These are phyloP conservation scores for Spongilla lacustris DNA, from an alignment of 37 sponge, comb jelly and placozoan genomes.

Conservation along the genomic window DNA sequence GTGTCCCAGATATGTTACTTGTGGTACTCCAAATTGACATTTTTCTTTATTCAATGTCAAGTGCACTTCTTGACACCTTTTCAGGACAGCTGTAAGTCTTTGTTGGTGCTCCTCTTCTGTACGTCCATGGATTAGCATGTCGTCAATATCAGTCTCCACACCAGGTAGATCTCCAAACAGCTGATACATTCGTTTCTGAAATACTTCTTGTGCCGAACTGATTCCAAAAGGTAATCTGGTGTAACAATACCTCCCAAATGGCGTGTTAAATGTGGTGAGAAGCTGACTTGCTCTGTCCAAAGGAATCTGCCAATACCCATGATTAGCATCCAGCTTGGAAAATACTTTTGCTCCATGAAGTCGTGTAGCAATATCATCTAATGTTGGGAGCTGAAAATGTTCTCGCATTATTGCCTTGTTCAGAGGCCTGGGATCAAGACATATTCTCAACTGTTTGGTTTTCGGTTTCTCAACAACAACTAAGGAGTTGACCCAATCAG, in stretches of 20 bases:
- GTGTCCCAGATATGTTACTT: too few relatives aligned
- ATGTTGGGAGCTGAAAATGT: slow-evolving; percentile 34
- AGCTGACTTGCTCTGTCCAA: slow-evolving; percentile 19
- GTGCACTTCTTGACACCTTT: neutral
- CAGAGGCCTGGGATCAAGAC: slow-evolving; percentile 49
- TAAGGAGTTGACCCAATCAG: slow-evolving; percentile 48
- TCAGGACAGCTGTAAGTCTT: slow-evolving; percentile 6
- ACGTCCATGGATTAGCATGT: slow-evolving; percentile 18
- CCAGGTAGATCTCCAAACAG: slow-evolving; percentile 34
- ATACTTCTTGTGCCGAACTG: slow-evolving; percentile 51
- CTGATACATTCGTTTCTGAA: slow-evolving; percentile 46
- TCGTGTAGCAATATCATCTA: slow-evolving; percentile 41
- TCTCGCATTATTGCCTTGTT: slow-evolving; percentile 32
- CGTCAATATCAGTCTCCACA: slow-evolving; percentile 35
- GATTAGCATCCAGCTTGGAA: slow-evolving; percentile 34
- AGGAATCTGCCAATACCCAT: slow-evolving; percentile 60
- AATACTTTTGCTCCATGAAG: slow-evolving; percentile 49
- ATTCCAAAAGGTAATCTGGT: slow-evolving; percentile 56
- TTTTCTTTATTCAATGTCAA: too few relatives aligned
- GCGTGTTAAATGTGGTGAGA: slow-evolving; percentile 69
- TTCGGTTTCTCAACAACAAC: slow-evolving; percentile 13
- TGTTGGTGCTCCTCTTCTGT: slow-evolving; percentile 9
- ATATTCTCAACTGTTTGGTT: slow-evolving; percentile 18
- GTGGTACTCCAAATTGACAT: too few relatives aligned
- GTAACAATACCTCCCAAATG: slow-evolving; percentile 29